Base-by-base conservation (phyloP, 2,888 invertebrate species). In the Heliconius charithonia region DNA sequence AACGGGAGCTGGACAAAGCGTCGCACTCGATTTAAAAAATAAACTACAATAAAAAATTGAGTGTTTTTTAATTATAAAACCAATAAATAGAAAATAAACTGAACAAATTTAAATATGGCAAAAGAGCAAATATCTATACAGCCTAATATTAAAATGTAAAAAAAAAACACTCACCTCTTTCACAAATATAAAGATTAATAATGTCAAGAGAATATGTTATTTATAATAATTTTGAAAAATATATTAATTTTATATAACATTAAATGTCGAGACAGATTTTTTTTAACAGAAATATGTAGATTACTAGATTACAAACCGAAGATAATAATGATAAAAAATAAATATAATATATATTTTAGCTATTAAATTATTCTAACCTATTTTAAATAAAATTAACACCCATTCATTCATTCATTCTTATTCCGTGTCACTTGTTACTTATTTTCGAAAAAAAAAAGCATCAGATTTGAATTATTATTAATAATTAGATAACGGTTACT, bases 21-120 rank as follows among this genome's bases (percentile, higher is more conserved):
- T 79, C 81, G 84, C 83, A 82, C 82, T 79, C 72, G 74, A 77
- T 77, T 81, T 80, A 78, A 59, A 79, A 78, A 77, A 75, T 73
- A 63, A 13, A 69, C 80, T 81, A 80, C 76, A 12, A 62, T 62
- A 41, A 32, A 83, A 81, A 81, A 80, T 56, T n/a, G 45, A 75
- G 41, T 27, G 37, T 41, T 41, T 6, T 41, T 74, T 27, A 41
- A 10, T 41, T 27, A n/a, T 7, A 59, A 32, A 37, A n/a, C 12
- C 12, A 32, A 32, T 19, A 25, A 56, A 29, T 56, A 32, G 27
- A 27, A 22, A 32, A 6, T 25, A 69, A 69, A 13, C 25, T 32
- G 32, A 29, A 51, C 32, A 32, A 59, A 29, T 72, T 72, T 3
- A n/a, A 32, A 72, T 56, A 56, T 56, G 72, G 69, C 69, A 69